Conservation (phyloP, 2,797 vertebrate species). For the Alauda arvensis region DNA sequence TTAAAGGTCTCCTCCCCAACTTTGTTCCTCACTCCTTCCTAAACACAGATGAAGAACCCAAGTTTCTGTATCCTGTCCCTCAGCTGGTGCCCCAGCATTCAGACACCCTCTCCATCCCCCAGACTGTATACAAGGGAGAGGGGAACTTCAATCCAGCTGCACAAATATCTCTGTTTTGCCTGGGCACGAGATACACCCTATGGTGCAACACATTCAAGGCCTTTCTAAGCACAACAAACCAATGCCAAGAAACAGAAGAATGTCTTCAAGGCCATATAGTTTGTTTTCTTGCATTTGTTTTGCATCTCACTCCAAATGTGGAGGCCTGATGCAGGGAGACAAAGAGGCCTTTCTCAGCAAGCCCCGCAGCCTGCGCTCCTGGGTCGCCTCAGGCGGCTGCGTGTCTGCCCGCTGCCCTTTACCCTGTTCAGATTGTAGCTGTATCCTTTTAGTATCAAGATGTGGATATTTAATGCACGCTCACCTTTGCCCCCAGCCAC, state of each 20-base stretch:
- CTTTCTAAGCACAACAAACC: neutral
- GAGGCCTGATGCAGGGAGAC: neutral
- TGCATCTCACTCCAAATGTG: neutral
- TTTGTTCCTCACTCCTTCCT: neutral
- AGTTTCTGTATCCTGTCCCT: neutral
- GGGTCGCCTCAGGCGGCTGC: neutral
- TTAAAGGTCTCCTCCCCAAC: neutral
- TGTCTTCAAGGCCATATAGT: neutral
- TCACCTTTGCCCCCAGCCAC: neutral
- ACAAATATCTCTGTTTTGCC: neutral
- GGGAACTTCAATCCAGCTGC: neutral
- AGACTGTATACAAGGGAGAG: neutral
- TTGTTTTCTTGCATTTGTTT: neutral
- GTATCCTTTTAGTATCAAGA: conserved; percentile 29
- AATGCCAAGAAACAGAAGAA: neutral
- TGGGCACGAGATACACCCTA: neutral
- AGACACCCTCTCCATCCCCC: neutral
- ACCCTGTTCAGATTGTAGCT: neutral
- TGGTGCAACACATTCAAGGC: neutral
- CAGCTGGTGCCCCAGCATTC: neutral
- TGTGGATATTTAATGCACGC: neutral
- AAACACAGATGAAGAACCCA: neutral
- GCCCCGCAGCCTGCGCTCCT: neutral
- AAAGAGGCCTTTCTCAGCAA: conserved; percentile 13
- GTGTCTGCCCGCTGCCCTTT: neutral